Base-by-base conservation (phyloP, 2,888 invertebrate species). In the Neoscelio sp. region DNA sequence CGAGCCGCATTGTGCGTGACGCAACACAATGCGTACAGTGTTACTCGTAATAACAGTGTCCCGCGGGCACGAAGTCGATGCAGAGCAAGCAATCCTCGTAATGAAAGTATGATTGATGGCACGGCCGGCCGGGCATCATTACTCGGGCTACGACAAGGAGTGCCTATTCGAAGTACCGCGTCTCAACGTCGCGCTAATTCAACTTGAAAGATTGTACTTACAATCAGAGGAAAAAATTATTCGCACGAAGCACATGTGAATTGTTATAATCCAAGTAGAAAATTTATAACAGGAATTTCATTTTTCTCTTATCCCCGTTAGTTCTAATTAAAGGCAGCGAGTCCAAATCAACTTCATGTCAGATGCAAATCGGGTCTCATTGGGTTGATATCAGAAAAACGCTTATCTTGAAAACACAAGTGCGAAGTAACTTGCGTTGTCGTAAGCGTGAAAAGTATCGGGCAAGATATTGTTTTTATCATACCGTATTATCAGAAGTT, bases 31-130 rank as follows among this genome's bases (percentile, higher is more conserved):
- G 76, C 73, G 74, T 50, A 77, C 76, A 62, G 80, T 74, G 78
- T 79, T 75, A 75, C 62, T 78, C 62, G 84, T 87, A 88, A 88
- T 87, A 86, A 86, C 86, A 86, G 85, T 87, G 86, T 85, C 86
- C 85, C 82, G 87, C 85, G 85, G 89, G 86, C 86, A 80, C 78
- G 78, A 78, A 89, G 86, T 85, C 86, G 85, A 88, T 86, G 87
- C 85, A 80, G 83, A 85, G 84, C 86, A 81, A 87, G 87, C 87
- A 88, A 89, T 90, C 85, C 86, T 85, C 86, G 88, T 89, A 90
- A 90, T 90, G 90, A 89, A 90, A 89, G 88, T 89, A 87, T 90
- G 90, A 90, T 90, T 89, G 89, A 90, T 90, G 89, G 88, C 85
- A 82, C 83, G 80, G 79, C 82, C 85, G 84, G 83, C 85, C 79